Evolutionary conservation across 1,140 invertebrate species (phyloP).

Genomic region (Caenorhabditis tropicalis): DNA sequence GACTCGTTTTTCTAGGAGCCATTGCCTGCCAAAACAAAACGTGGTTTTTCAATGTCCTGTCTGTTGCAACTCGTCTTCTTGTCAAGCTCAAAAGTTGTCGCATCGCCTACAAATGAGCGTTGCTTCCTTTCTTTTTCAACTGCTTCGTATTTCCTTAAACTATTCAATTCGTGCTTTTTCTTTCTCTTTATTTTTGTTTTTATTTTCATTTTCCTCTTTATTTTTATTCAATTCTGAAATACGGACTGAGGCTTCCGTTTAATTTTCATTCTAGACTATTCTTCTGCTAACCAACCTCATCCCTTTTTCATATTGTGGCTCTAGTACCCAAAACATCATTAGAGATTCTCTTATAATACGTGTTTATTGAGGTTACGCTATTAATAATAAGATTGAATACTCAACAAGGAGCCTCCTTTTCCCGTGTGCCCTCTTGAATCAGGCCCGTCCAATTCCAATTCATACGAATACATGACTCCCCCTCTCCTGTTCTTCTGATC

Average conservation of each 20-base stretch:
- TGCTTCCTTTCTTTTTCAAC: neutral
- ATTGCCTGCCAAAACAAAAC: constrained; percentile 16
- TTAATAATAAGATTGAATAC: constrained; percentile 19
- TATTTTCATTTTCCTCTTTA: constrained; percentile 11
- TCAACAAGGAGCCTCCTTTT: constrained; percentile 26
- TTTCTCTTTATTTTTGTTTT: constrained; percentile 17
- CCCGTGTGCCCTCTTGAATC: constrained; percentile 13
- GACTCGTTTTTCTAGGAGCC: neutral
- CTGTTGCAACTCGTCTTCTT: constrained; percentile 41
- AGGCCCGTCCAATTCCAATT: constrained; percentile 33
- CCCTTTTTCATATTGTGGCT: constrained; percentile 16
- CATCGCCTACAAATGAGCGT: constrained; percentile 38
- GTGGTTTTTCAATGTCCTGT: constrained; percentile 13
- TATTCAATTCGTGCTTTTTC: constrained; percentile 7
- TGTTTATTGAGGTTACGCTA: constrained; percentile 37
- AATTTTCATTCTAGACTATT: neutral
- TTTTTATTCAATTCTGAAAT: neutral
- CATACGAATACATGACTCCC: constrained; percentile 29
- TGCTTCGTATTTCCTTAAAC: constrained; percentile 12
- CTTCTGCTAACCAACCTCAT: neutral
- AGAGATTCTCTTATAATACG: constrained; percentile 34
- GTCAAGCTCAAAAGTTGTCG: constrained; percentile 44
- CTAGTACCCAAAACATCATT: constrained; percentile 36
- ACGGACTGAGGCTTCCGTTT: neutral
- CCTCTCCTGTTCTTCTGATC: neutral